A percentile compares a stretch with the other conserved stretches of the same genome.
phyloP scores from a whole-genome alignment of 2,113 vertebrate genomes.

The Reinhardtius hippoglossoides region DNA sequence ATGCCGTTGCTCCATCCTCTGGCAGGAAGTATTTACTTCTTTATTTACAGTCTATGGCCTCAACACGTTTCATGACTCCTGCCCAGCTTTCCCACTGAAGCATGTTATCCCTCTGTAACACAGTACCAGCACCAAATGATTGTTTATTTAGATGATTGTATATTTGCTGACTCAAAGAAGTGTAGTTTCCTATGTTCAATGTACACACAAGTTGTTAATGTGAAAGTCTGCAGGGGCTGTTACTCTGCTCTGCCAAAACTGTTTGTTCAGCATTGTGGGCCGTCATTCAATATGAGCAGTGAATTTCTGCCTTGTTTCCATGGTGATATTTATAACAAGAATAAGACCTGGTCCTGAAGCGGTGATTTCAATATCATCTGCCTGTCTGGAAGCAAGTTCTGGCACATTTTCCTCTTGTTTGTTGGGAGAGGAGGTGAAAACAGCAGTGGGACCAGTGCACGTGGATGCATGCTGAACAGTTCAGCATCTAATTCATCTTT shows the following conservation, averaged over 20 bases:
- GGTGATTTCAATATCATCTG: neutral
- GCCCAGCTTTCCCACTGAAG: no score
- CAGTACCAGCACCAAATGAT: no score
- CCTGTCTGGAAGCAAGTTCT: neutral
- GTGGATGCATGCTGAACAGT: neutral
- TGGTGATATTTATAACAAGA: slow-evolving; percentile 17
- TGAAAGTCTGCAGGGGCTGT: neutral
- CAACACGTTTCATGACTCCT: no score
- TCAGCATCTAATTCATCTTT: neutral
- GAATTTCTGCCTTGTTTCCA: slow-evolving; percentile 17
- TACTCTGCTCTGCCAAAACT: neutral
- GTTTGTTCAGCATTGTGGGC: neutral
- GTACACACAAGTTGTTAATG: no score
- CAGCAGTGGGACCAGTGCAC: neutral
- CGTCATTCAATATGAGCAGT: neutral
- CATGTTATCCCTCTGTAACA: no score
- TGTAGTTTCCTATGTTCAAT: no score
- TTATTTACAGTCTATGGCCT: no score
- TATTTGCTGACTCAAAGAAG: no score
- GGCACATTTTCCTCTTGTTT: neutral
- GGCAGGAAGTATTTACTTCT: no score
- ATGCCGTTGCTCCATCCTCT: no score
- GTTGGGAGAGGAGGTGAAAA: neutral
- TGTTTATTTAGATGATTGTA: no score
- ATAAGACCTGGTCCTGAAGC: neutral